Evolutionary conservation across 1,140 invertebrate species (phyloP).

Genomic region (Littorina saxatilis): DNA sequence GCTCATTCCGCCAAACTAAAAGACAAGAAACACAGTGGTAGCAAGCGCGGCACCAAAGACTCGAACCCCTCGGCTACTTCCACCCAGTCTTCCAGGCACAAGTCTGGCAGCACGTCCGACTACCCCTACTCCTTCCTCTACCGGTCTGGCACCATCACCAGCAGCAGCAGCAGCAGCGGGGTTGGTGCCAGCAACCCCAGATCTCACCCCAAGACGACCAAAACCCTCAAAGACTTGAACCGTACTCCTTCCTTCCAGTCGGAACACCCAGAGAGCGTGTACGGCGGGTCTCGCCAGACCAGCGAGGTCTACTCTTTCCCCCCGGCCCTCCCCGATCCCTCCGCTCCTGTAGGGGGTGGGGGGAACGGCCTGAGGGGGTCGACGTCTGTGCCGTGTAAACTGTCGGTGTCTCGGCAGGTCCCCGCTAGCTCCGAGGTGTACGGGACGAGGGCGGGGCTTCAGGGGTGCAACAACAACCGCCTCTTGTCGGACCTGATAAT

Average conservation of each 20-base stretch:
- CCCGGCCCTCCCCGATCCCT: slow-evolving; percentile 13
- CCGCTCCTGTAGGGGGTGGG: neutral
- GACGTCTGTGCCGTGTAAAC: neutral
- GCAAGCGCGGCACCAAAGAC: neutral
- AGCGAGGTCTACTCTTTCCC: slow-evolving; percentile 27
- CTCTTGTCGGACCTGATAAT: slow-evolving; percentile 39
- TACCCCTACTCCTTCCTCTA: slow-evolving; percentile 21
- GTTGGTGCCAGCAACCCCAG: neutral
- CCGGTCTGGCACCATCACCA: neutral
- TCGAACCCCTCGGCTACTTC: too few relatives aligned
- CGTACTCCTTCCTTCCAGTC: neutral
- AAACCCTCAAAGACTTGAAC: neutral
- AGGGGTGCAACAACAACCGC: slow-evolving; percentile 22
- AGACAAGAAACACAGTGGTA: too few relatives aligned
- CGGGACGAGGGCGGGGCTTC: neutral
- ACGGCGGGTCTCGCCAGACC: slow-evolving; percentile 2
- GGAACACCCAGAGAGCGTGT: neutral
- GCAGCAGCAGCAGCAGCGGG: neutral
- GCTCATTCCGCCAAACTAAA: too few relatives aligned
- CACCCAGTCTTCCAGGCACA: neutral
- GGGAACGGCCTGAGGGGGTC: neutral
- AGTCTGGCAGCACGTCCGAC: neutral
- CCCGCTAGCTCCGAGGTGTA: slow-evolving; percentile 20
- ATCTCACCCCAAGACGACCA: neutral
- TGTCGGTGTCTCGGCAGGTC: neutral